Evolutionary conservation across 2,888 invertebrate species (phyloP).

Genomic region (Alviniconcha strummeri): DNA sequence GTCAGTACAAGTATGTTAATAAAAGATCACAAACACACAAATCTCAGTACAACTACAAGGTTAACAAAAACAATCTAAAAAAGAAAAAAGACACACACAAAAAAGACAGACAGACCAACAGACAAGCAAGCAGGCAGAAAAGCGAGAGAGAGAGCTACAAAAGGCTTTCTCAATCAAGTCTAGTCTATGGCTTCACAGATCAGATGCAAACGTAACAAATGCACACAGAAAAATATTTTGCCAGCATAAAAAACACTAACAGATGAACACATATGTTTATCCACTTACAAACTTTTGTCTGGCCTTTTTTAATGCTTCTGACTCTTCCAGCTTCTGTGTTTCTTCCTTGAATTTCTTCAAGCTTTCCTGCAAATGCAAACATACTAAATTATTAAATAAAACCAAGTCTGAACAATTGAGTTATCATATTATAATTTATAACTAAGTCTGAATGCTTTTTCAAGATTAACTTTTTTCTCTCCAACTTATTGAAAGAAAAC

Average conservation of each 20-base stretch:
- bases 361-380: constrained; percentile 79
- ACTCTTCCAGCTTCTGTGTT: constrained; percentile 96
- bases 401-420: not conserved
- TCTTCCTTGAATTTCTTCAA: constrained; percentile 96
- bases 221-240: too few relatives aligned
- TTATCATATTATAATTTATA: too few relatives aligned
- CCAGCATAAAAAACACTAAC: not conserved
- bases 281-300: constrained; percentile 76
- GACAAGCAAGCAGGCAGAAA: not conserved
- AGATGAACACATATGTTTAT: not conserved
- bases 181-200: too few relatives aligned
- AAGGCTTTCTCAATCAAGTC: too few relatives aligned
- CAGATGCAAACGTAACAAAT: too few relatives aligned
- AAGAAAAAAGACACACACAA: not conserved
- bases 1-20: too few relatives aligned
- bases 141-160: too few relatives aligned
- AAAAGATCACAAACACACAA: too few relatives aligned
- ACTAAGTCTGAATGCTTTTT: too few relatives aligned
- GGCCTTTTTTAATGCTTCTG: constrained; percentile 95
- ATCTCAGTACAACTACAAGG: not conserved
- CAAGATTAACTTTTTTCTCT: too few relatives aligned
- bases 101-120: not conserved
- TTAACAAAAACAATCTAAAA: not conserved
- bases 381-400: not conserved
- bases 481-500: not conserved